Percentiles rank a stretch among this genome's conserved stretches.
Evolutionary conservation across 2,888 invertebrate species (phyloP).

Genomic region (Scaptomyza reducta): DNA sequence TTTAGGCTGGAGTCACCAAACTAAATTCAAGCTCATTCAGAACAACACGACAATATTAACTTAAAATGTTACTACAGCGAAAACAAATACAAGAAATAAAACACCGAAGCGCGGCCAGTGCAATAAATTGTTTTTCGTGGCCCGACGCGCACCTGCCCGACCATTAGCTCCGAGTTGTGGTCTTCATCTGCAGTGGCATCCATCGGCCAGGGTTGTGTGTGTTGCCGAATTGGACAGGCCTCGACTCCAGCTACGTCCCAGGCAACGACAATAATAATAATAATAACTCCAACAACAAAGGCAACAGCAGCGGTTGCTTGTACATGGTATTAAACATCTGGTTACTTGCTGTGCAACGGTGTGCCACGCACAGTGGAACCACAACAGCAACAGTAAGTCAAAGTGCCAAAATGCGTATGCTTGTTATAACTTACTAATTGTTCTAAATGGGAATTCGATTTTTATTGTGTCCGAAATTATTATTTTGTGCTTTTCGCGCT

Average conservation of each 20-base stretch:
- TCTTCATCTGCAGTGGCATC: constrained; percentile 60
- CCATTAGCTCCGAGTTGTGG: constrained; percentile 54
- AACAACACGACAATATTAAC: too few species aligned
- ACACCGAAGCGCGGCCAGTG: constrained; percentile 45
- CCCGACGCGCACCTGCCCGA: constrained; percentile 68
- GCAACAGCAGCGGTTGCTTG: constrained; percentile 36
- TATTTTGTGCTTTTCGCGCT: too few species aligned
- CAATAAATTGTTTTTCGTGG: constrained; percentile 76
- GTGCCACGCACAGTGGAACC: constrained; percentile 55
- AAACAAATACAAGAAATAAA: constrained; percentile 12
- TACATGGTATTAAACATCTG: constrained; percentile 38
- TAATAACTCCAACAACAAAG: constrained; percentile 25
- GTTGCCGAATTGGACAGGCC: constrained; percentile 29
- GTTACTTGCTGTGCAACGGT: constrained; percentile 60
- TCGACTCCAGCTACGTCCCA: neutral
- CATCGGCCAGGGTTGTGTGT: constrained; percentile 38
- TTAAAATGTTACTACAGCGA: too few species aligned
- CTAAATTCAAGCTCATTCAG: constrained; percentile 66
- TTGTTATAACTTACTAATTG: too few species aligned
- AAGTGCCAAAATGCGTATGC: too few species aligned
- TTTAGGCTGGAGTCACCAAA: constrained; percentile 18
- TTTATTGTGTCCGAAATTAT: too few species aligned
- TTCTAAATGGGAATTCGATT: too few species aligned
- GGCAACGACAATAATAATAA: constrained; percentile 31
- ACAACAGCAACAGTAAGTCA: constrained; percentile 11